Conservation (phyloP, 2,797 vertebrate species). For the Erpetoichthys calabaricus region DNA sequence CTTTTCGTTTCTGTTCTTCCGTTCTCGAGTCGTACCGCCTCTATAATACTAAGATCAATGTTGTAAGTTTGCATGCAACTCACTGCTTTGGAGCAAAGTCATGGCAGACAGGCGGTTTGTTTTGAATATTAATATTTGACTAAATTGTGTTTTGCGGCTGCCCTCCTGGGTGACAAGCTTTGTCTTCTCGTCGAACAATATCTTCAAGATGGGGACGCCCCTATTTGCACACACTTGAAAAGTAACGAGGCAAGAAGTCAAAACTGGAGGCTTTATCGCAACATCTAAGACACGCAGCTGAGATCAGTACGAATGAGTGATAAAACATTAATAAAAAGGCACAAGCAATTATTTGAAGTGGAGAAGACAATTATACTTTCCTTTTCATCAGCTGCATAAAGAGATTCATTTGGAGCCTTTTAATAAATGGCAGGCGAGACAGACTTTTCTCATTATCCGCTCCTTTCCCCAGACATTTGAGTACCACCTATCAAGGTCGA, state of each 20-base stretch:
- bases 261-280: constrained; percentile 7
- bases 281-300: constrained; percentile 15
- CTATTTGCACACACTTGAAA: constrained; percentile 15
- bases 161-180: constrained; percentile 11
- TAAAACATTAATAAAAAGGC: constrained; percentile 33
- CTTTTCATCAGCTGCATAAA: constrained; percentile 27
- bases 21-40: too few species aligned
- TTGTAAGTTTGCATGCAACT: too few species aligned
- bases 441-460: constrained; percentile 25
- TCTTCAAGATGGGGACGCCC: neutral
- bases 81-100: neutral
- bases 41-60: too few species aligned
- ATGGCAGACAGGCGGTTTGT: constrained; percentile 2
- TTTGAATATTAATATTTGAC: constrained; percentile 10
- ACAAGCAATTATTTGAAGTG: constrained; percentile 23
- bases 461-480: constrained; percentile 24
- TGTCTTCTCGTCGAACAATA: constrained; percentile 10
- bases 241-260: constrained; percentile 4
- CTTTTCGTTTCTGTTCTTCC: too few species aligned
- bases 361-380: constrained; percentile 28
- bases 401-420: constrained; percentile 29
- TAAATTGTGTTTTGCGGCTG: constrained; percentile 18
- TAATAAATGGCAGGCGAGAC: constrained; percentile 23
- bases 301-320: constrained; percentile 15
- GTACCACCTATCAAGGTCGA: constrained; percentile 26